Conservation (phyloP, 2,888 invertebrate species). For the Lagria hirta region DNA sequence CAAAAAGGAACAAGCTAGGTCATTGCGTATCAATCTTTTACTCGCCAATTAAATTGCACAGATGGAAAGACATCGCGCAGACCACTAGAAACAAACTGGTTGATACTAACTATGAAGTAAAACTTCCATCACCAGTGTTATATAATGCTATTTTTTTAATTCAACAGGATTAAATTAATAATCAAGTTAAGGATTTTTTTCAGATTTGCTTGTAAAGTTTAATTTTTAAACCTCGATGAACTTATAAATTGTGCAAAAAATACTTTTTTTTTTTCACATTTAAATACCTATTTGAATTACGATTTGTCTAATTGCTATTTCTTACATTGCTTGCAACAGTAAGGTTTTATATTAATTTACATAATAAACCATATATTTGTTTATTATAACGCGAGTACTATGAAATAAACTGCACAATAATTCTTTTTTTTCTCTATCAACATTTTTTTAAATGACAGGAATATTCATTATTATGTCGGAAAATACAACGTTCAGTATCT, state of each 20-base stretch:
- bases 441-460: conserved; percentile 7
- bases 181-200: conserved; percentile 7
- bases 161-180: conserved; percentile 13
- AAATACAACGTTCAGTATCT: conserved; percentile 9
- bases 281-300: conserved; percentile 7
- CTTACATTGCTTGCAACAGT: conserved; percentile 9
- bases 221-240: conserved; percentile 9
- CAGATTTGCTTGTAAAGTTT: conserved; percentile 2
- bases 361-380: conserved; percentile 9
- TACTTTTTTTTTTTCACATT: conserved; percentile 8
- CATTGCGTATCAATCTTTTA: conserved; percentile 11
- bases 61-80: conserved; percentile 14
- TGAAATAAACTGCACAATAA: conserved; percentile 8
- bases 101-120: conserved; percentile 9
- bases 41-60: conserved; percentile 12
- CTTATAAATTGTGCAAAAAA: conserved; percentile 4
- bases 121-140: conserved; percentile 7
- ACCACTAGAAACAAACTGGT: conserved; percentile 12
- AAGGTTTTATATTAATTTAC: conserved; percentile 9
- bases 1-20: conserved; percentile 11
- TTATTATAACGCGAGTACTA: conserved; percentile 6
- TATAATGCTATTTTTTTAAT: conserved; percentile 9
- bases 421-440: conserved; percentile 9
- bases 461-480: conserved; percentile 7
- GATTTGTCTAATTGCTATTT: conserved; percentile 9